Base-by-base conservation (phyloP, 2,797 vertebrate species). In the Graptemys geographica region DNA sequence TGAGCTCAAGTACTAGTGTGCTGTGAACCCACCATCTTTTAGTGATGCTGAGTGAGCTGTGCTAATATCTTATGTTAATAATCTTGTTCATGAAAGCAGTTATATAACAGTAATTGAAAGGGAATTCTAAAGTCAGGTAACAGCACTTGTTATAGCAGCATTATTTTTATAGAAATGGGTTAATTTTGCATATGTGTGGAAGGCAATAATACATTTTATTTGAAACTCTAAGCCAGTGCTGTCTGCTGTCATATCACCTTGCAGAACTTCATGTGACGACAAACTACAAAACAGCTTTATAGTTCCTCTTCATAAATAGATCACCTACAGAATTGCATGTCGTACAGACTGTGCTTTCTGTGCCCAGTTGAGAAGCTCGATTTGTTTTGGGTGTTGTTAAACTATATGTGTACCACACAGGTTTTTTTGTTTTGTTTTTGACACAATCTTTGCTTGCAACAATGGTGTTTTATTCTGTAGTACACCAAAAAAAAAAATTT, bases 221-320 rank as follows among this genome's bases (percentile, higher is more conserved):
- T 94, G 74, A 65, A 89, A 87, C 47, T 33, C 27, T 27, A 87
- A 19, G 44, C 91, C 93, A 86, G 89, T 93, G 92, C 37, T 65
- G 25, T 62, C 80, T 95, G 69, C 55, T 86, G 85, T 76, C 83
- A 59, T 81, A 83, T 16, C 86, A 83, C 57, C 72, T 33, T 94
- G 57, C 33, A 51, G 94, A 86, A 16, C 72, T 94, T 83, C 57
- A 81, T 59, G 59, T 88, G 59, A 83, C 69, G 84, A 83, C 37
- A 51, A 49, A 91, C 92, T 92, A 97, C 95, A 92, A 86, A 80
- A 92, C 52, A 72, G 79, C 92, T 95, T 97, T 96, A 96, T 90
- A 97, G 94, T 55, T 41, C 10, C 33, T 31, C 94, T 90, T 87
- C 90, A 79, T 89, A 47, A 95, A 91, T 65, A 79, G 25, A 81